phyloP scores from a whole-genome alignment of 2,888 invertebrate genomes.

The Abrostola tripartita region DNA sequence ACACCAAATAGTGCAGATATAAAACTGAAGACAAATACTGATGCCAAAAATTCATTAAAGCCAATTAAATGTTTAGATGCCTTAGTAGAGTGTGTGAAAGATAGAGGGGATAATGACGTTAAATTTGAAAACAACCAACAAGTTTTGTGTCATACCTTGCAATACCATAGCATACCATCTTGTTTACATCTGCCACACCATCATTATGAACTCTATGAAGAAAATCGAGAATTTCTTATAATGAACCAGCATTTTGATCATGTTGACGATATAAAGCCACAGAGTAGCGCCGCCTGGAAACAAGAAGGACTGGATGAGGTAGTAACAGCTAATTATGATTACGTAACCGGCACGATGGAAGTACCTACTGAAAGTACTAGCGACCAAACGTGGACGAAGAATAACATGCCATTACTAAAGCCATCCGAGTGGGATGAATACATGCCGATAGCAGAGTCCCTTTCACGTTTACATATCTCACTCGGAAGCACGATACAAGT shows the following conservation, averaged over 20 bases:
- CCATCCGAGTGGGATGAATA: conserved; percentile 69
- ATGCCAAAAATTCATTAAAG: conserved; percentile 15
- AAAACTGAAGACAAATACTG: conserved; percentile 9
- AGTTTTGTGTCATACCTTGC: conserved; percentile 19
- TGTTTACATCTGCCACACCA: too few species aligned
- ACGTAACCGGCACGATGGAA: conserved; percentile 31
- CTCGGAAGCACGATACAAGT: conserved; percentile 57
- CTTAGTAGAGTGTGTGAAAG: conserved; percentile 16
- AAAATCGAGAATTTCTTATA: background rate
- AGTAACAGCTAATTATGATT: conserved; percentile 47
- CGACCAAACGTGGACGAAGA: conserved; percentile 59
- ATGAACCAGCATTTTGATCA: background rate
- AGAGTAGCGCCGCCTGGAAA: conserved; percentile 65
- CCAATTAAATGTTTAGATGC: conserved; percentile 14
- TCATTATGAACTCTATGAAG: background rate
- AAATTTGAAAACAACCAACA: conserved; percentile 37
- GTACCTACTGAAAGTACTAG: conserved; percentile 16
- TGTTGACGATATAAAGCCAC: conserved; percentile 62
- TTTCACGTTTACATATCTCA: conserved; percentile 69
- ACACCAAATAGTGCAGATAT: conserved; percentile 22
- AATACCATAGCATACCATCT: too few species aligned
- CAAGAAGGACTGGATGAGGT: conserved; percentile 49
- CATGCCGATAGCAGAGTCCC: conserved; percentile 60
- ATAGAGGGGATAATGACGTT: conserved; percentile 40
- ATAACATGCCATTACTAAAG: conserved; percentile 64